A percentile compares a stretch with the other conserved stretches of the same genome.
Evolutionary conservation across 2,797 vertebrate genomes (phyloP).

Genomic region (Lemur catta): DNA sequence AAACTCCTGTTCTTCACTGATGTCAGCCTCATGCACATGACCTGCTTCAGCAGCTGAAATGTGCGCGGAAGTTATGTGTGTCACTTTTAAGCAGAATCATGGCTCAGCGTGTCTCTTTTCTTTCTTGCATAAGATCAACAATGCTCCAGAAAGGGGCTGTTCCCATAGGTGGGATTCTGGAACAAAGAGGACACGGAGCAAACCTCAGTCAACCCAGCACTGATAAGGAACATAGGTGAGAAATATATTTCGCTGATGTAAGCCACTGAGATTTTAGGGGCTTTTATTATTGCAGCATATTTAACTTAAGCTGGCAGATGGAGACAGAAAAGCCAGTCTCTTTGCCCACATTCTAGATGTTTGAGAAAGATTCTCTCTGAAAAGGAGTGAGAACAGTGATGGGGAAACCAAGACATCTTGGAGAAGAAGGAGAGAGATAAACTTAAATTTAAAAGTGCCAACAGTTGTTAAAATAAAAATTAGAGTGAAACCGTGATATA

Average conservation of each 20-base stretch:
- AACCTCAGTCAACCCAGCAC: not conserved
- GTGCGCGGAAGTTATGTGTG: no score
- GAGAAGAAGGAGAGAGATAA: not conserved
- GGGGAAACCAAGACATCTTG: not conserved
- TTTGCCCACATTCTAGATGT: not conserved
- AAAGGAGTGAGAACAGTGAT: not conserved
- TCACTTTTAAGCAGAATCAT: not conserved
- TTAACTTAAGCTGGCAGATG: not conserved
- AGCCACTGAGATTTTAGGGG: not conserved
- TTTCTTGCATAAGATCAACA: not conserved
- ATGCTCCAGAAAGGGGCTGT: not conserved
- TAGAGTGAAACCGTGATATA: not conserved
- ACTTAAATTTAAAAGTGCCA: not conserved
- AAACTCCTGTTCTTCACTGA: not conserved
- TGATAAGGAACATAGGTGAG: not conserved
- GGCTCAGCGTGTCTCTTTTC: not conserved
- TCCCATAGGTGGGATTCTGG: not conserved
- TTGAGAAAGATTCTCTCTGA: not conserved
- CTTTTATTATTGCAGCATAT: not conserved
- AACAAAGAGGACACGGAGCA: not conserved
- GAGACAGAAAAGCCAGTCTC: not conserved
- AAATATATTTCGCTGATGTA: not conserved
- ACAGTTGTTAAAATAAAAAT: not conserved
- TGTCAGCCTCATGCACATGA: not conserved
- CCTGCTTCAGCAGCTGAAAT: not conserved